Base-by-base conservation (phyloP, 1,140 invertebrate genomes). In the Euglossa dilemma region DNA sequence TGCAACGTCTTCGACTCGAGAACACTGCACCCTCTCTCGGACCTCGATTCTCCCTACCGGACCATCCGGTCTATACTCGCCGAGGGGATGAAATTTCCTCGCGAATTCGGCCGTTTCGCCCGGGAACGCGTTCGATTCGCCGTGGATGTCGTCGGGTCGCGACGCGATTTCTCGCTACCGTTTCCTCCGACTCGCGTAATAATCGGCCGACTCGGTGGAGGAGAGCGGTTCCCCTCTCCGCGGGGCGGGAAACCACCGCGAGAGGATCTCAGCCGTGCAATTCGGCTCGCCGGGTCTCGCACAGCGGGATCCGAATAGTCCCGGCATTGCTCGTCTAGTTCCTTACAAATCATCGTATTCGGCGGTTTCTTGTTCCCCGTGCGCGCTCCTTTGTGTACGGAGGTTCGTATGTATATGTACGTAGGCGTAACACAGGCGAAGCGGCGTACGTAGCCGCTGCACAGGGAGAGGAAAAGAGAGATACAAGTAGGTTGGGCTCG, bases 401-500 rank as follows among this genome's bases (percentile, higher is more conserved):
- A 16, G 6, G 7, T 63, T 47, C n/a, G 16, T 12, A 36, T 61
- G n/a, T 61, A n/a, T n/a, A 43, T 11, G 12, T 18, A 23, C 12
- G 20, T 52, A 63, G 7, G 54, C 45, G 0, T 1, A 9, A 43
- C 18, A 43, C 20, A 9, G n/a, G 14, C 25, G n/a, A 36, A 20
- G 45, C 66, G 18, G 45, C 70, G 36, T 16, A 52, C 36, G 47
- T 12, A 59, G 47, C 14, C n/a, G 50, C 23, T 63, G 12, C 36
- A 52, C 16, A 78, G 47, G 56, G 28, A 54, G 54, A 18, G 43
- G 45, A 59, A 75, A 73, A 61, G 64, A 80, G 77, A 71, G 71
- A 85, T 56, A 73, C 73, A 78, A 73, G 59, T 78, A 59, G 50
- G 73, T 66, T 66, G 52, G 50, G 80, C 80, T 87, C 89, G 87